Conservation (phyloP, 2,797 vertebrate species). For the Cheirogaleus major region DNA sequence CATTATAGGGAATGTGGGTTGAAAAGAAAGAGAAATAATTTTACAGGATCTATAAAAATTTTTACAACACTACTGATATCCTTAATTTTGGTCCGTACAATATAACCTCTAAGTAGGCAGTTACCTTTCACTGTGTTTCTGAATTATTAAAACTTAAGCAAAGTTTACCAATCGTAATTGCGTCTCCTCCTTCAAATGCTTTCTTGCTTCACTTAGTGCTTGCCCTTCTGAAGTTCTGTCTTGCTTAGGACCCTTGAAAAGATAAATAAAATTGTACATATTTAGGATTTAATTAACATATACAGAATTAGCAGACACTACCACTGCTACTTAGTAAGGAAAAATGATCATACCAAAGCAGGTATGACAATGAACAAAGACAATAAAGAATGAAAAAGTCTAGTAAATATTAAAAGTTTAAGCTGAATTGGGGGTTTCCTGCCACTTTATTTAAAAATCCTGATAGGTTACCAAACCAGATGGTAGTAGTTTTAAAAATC, state of each 20-base stretch:
- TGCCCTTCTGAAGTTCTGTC: conserved; percentile 93
- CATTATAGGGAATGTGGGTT: background rate
- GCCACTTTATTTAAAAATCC: conserved; percentile 43
- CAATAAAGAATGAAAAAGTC: background rate
- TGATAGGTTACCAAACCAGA: background rate
- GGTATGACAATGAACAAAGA: background rate
- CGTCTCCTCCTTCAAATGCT: conserved; percentile 98
- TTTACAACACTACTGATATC: background rate
- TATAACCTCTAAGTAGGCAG: no score
- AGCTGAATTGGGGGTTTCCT: background rate
- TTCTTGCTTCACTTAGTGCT: conserved; percentile 93
- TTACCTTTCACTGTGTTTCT: accelerated
- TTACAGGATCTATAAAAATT: background rate
- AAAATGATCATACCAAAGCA: background rate
- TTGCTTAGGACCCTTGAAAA: conserved; percentile 89
- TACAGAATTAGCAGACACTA: background rate
- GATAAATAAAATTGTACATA: background rate
- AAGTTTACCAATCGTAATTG: conserved; percentile 93
- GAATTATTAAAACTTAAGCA: background rate
- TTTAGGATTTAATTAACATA: background rate
- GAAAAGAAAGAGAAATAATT: background rate
- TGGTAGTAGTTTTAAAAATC: background rate
- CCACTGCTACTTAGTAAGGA: background rate
- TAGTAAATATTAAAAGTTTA: background rate
- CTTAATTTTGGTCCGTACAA: background rate